Percentiles rank a stretch among this genome's conserved stretches.
Conservation (phyloP, 2,888 invertebrate genomes). For the Sphinx pinastri region DNA sequence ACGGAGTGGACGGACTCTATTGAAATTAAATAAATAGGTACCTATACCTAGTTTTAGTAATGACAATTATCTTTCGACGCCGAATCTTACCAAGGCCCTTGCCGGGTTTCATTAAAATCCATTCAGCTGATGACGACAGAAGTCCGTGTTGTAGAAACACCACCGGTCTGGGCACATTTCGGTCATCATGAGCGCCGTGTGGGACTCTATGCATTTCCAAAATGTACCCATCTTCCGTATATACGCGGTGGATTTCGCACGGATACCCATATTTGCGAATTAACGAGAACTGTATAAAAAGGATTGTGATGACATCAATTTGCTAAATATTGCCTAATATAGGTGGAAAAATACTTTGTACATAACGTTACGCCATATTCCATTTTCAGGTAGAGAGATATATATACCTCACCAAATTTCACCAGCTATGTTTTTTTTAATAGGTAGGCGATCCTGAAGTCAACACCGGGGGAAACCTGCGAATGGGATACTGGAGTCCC, state of each 20-base stretch:
- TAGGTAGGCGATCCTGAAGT: too few species aligned
- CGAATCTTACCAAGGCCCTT: conserved; percentile 78
- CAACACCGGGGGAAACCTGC: too few species aligned
- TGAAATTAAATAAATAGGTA: too few species aligned
- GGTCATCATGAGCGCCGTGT: conserved; percentile 61
- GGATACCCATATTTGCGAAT: conserved; percentile 86
- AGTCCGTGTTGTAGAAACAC: conserved; percentile 93
- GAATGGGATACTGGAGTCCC: too few species aligned
- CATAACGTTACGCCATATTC: too few species aligned
- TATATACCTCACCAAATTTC: too few species aligned
- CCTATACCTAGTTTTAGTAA: too few species aligned
- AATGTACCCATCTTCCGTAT: conserved; percentile 92
- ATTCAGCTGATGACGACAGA: conserved; percentile 90
- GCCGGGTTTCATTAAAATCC: conserved; percentile 88
- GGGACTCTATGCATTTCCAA: conserved; percentile 92
- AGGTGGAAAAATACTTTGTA: too few species aligned
- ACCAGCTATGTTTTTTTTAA: too few species aligned
- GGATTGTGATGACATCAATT: background rate
- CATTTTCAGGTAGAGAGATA: too few species aligned
- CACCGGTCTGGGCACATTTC: conserved; percentile 64
- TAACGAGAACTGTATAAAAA: conserved; percentile 59
- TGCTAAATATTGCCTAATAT: background rate
- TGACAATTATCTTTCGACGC: too few species aligned
- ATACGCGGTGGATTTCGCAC: conserved; percentile 88
- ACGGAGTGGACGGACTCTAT: too few species aligned